phyloP scores from a whole-genome alignment of 2,797 vertebrate species.

The Gymnoscopelus microlampas region DNA sequence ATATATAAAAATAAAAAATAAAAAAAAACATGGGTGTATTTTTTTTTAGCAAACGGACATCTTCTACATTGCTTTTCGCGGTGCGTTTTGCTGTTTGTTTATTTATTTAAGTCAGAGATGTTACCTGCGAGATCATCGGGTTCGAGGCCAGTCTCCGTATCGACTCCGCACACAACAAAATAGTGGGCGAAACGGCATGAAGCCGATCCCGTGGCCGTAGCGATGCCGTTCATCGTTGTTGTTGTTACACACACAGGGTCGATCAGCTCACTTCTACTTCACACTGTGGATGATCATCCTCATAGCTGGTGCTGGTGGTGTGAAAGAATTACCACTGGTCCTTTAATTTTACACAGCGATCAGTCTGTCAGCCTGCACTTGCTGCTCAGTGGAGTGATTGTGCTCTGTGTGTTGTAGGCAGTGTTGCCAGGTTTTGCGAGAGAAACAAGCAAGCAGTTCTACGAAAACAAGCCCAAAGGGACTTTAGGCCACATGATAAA shows the following conservation, averaged over 20 bases:
- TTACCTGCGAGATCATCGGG: conserved; percentile 93
- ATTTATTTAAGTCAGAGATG: background rate
- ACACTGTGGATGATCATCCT: conserved; percentile 40
- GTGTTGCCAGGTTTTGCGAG: too few relatives aligned
- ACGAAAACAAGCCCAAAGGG: too few relatives aligned
- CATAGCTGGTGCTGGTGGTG: conserved; percentile 27
- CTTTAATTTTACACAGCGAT: conserved; percentile 3
- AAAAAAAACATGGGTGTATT: too few relatives aligned
- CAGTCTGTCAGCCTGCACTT: conserved; percentile 6
- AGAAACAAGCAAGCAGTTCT: too few relatives aligned
- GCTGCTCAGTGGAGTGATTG: conserved; percentile 38
- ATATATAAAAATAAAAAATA: too few relatives aligned
- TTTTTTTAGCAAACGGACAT: too few relatives aligned
- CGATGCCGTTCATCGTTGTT: conserved; percentile 77
- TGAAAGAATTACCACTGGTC: background rate
- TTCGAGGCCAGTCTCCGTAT: conserved; percentile 94
- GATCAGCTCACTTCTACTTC: conserved; percentile 29
- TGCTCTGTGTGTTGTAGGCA: conserved; percentile 38
- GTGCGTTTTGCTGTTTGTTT: background rate
- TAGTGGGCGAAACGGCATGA: conserved; percentile 97
- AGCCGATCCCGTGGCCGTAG: conserved; percentile 83
- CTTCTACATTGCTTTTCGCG: too few relatives aligned
- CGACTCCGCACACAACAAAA: conserved; percentile 94
- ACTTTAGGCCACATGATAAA: too few relatives aligned
- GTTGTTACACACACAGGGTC: conserved; percentile 18